phyloP scores from a whole-genome alignment of 2,797 vertebrate genomes.

The Phataginus tricuspis region DNA sequence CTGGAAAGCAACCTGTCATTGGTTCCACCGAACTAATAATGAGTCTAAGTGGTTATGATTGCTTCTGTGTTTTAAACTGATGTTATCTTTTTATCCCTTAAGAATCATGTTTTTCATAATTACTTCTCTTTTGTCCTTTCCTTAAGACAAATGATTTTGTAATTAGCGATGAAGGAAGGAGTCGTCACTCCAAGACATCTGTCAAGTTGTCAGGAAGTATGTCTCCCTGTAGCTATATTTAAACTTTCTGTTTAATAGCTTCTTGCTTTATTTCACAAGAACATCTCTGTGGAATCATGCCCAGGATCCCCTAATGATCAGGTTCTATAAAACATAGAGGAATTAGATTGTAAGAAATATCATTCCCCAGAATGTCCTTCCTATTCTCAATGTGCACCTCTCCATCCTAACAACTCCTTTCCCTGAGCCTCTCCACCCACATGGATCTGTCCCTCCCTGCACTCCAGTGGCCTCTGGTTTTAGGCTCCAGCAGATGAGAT shows the following conservation, averaged over 20 bases:
- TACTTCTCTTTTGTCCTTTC: slow-evolving; percentile 91
- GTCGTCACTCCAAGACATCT: slow-evolving; percentile 90
- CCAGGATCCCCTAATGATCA: slow-evolving; percentile 88
- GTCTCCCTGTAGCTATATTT: slow-evolving; percentile 91
- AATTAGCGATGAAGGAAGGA: slow-evolving; percentile 92
- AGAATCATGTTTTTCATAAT: slow-evolving; percentile 92
- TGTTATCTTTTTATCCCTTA: slow-evolving; percentile 91
- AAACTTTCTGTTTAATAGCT: slow-evolving; percentile 93
- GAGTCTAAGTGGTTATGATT: slow-evolving; percentile 90
- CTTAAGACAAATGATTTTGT: slow-evolving; percentile 90
- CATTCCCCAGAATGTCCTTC: slow-evolving; percentile 84
- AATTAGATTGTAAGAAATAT: slow-evolving; percentile 88
- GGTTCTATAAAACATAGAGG: slow-evolving; percentile 88
- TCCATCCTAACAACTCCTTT: slow-evolving; percentile 55
- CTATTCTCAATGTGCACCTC: slow-evolving; percentile 69
- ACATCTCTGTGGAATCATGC: slow-evolving; percentile 86
- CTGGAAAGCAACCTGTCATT: slow-evolving; percentile 86
- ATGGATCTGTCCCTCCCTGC: not conserved
- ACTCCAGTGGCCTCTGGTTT: slow-evolving; percentile 49
- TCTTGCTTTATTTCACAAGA: slow-evolving; percentile 90
- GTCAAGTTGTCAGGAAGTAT: slow-evolving; percentile 91
- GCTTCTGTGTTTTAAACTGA: slow-evolving; percentile 89
- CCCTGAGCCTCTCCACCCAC: slow-evolving; percentile 36
- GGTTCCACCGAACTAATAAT: slow-evolving; percentile 90
- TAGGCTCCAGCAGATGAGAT: slow-evolving; percentile 64